These are phyloP conservation scores for Rallus limicola DNA, from an alignment of 2,113 vertebrate genomes.

Conservation along the genomic window DNA sequence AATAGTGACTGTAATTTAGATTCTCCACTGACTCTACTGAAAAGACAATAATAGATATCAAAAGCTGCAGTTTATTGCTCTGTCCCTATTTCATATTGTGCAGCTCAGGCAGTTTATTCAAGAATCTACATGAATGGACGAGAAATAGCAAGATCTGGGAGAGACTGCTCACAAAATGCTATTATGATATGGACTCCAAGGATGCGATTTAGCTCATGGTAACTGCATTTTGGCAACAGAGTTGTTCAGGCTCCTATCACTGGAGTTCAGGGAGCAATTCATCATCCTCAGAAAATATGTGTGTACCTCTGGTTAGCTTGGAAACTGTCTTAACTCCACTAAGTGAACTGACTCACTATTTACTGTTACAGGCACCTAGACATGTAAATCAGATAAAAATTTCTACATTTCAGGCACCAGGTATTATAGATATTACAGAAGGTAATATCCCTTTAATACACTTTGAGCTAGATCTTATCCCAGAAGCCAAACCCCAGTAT, in stretches of 20 bases:
- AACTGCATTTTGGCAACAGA: not conserved
- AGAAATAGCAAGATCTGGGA: not conserved
- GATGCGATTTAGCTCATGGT: not conserved
- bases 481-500: not conserved
- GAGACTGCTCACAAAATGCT: not conserved
- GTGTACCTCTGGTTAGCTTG: not conserved
- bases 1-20: not conserved
- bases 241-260: not conserved
- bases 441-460: not conserved
- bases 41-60: not conserved
- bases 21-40: not conserved
- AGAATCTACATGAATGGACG: not conserved
- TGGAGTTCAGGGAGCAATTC: not conserved
- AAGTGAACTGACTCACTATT: not conserved
- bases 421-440: not conserved
- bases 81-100: not conserved
- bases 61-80: not conserved
- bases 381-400: not conserved
- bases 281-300: not conserved
- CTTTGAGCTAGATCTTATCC: not conserved
- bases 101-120: not conserved
- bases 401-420: not conserved
- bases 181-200: not conserved
- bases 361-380: not conserved
- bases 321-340: not conserved